These are phyloP conservation scores for Falco columbarius DNA, from an alignment of 2,797 vertebrate species.

Conservation along the genomic window DNA sequence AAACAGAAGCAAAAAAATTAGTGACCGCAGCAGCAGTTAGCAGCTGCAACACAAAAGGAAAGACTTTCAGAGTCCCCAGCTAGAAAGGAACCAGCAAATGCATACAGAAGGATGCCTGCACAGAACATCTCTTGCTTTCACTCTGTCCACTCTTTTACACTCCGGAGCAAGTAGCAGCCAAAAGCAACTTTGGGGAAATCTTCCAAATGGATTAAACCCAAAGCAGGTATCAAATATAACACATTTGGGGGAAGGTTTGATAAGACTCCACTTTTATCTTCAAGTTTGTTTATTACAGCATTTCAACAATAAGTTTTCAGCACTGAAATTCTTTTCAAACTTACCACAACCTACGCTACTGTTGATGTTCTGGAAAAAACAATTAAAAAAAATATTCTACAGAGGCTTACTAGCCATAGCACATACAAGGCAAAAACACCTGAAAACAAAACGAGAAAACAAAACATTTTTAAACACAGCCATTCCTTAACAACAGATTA, in stretches of 20 bases:
- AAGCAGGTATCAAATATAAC: background rate
- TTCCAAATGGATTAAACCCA: background rate
- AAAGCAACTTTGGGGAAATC: background rate
- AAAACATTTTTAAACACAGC: background rate
- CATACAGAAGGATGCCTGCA: background rate
- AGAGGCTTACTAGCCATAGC: background rate
- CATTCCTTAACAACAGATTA: background rate
- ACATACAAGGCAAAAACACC: background rate
- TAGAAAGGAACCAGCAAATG: background rate
- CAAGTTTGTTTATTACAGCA: background rate
- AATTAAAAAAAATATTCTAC: background rate
- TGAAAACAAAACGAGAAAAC: background rate
- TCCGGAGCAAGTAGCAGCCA: background rate
- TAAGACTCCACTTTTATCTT: background rate
- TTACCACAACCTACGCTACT: background rate
- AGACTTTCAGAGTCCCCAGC: background rate
- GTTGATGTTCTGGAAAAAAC: background rate
- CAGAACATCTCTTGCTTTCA: background rate
- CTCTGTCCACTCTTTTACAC: background rate
- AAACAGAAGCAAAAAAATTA: background rate
- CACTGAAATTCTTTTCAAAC: background rate
- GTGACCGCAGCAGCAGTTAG: background rate
- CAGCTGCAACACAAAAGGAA: background rate
- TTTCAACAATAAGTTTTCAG: background rate
- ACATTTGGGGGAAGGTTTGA: rapidly evolving